Conservation (phyloP, 1,140 invertebrate species). For the Babylonia areolata region DNA sequence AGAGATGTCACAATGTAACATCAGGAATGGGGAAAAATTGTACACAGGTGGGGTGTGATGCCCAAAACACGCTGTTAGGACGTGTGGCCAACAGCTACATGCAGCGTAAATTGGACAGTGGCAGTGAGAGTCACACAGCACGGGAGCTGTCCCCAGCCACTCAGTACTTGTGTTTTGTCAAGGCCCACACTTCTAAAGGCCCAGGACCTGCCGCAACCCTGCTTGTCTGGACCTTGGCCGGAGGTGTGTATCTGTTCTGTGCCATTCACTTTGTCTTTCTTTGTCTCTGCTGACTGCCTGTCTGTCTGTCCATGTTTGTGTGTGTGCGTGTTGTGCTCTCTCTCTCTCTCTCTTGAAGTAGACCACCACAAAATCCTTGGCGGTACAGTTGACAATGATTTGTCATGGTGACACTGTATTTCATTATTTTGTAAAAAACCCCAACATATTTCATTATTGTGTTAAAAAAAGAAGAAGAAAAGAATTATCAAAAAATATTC, state of each 20-base stretch:
- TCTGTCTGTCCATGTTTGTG: not conserved
- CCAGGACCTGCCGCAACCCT: slow-evolving; percentile 79
- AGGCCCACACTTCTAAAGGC: slow-evolving; percentile 80
- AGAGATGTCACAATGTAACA: no score
- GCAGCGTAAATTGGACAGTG: not conserved
- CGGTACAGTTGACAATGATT: no score
- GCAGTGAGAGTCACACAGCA: slow-evolving; percentile 38
- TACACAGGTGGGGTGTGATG: slow-evolving; percentile 44
- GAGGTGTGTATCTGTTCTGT: slow-evolving; percentile 49
- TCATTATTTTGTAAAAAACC: no score
- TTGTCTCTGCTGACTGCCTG: not conserved
- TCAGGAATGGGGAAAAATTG: no score
- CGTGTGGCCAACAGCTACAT: not conserved
- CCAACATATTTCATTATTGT: no score
- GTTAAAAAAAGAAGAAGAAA: no score
- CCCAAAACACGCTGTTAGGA: slow-evolving; percentile 12
- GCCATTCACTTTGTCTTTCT: slow-evolving; percentile 2
- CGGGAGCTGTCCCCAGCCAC: slow-evolving; percentile 83
- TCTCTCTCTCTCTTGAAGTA: not conserved
- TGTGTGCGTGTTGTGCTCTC: not conserved
- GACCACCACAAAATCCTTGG: no score
- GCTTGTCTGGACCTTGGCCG: slow-evolving; percentile 80
- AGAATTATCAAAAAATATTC: no score
- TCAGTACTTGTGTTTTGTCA: slow-evolving; percentile 83
- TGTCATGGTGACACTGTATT: no score